Evolutionary conservation across 2,797 vertebrate genomes (phyloP).

Genomic region (Micropoecilia bifurca): DNA sequence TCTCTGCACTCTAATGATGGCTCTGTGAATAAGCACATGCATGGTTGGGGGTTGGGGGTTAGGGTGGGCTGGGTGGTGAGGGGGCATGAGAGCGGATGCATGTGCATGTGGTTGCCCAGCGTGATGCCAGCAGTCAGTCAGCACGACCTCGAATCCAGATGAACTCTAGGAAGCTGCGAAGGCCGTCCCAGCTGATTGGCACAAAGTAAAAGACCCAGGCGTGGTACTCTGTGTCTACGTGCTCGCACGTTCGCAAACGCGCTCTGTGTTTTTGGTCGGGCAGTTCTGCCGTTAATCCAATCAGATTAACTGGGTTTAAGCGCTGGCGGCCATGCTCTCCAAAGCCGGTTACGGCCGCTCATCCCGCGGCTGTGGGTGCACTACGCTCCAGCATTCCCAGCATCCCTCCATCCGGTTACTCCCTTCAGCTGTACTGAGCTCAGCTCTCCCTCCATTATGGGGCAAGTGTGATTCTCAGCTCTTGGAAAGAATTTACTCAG

Average conservation of each 20-base stretch:
- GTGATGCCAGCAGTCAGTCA: constrained; percentile 57
- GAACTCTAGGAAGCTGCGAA: constrained; percentile 62
- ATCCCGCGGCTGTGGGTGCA: constrained; percentile 52
- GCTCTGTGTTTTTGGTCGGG: constrained; percentile 54
- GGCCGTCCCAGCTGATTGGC: constrained; percentile 53
- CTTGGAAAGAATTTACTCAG: constrained; percentile 23
- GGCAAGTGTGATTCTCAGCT: constrained; percentile 13
- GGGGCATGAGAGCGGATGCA: constrained; percentile 39
- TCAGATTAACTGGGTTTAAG: constrained; percentile 84
- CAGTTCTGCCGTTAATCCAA: constrained; percentile 83
- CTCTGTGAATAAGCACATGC: constrained; percentile 32
- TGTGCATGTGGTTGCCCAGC: constrained; percentile 55
- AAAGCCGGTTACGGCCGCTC: constrained; percentile 78
- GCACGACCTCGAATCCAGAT: constrained; percentile 59
- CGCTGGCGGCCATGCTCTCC: constrained; percentile 64
- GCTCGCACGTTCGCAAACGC: constrained; percentile 8
- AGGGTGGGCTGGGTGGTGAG: neutral
- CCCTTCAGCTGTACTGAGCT: constrained; percentile 27
- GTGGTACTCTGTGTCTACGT: constrained; percentile 4
- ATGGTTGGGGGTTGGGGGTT: constrained; percentile 1
- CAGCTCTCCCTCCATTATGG: constrained; percentile 24
- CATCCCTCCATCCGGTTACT: constrained; percentile 49
- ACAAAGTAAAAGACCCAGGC: constrained; percentile 17
- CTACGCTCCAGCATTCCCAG: constrained; percentile 48
- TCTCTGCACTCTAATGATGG: constrained; percentile 54